Base-by-base conservation (phyloP, 2,113 vertebrate genomes). In the Perca schrenkii region DNA sequence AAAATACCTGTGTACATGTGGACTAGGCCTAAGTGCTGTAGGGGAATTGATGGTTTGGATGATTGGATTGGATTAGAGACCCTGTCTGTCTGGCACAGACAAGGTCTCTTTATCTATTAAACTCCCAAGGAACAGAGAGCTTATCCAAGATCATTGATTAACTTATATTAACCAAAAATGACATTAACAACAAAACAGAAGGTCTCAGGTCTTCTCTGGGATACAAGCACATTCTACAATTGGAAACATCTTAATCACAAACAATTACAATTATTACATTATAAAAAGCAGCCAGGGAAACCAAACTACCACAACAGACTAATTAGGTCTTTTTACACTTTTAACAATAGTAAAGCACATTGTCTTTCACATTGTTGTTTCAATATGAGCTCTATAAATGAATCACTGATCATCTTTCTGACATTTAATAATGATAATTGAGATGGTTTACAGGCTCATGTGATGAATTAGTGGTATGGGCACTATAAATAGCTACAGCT, bases 91-190 rank as follows among this genome's bases (percentile, higher is more conserved):
- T 40, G 73, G 54, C 61, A 54, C 52, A 89, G 74, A 82, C 81
- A 77, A 83, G 78, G 73, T 70, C 83, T 84, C 79, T 82, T 68
- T 72, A 80, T 84, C 80, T 80, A 67, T 79, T 86, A 74, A 76
- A 74, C 60, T 90, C 60, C 46, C 61, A 60, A 58, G 77, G 53
- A 84, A 79, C 71, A 71, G 57, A 77, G 22, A 74, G 65, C 52
- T 69, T 52, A 64, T 67, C 88, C 53, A 67, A 78, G 60, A 34
- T 46, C 25, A 49, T 74, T 84, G 68, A 87, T 91, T 62, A 79
- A 54, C 28, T 79, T 67, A 80, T 4, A 53, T 70, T 28, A 0
- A 49, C 4, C 58, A 78, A 74, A 75, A 85, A 77, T 36, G 3
- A 66, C 56, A 62, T 77, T n/a, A 21, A 52, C 74, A 81, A 56